Evolutionary conservation across 1,140 invertebrate genomes (phyloP).

Genomic region (Adelges cooleyi): DNA sequence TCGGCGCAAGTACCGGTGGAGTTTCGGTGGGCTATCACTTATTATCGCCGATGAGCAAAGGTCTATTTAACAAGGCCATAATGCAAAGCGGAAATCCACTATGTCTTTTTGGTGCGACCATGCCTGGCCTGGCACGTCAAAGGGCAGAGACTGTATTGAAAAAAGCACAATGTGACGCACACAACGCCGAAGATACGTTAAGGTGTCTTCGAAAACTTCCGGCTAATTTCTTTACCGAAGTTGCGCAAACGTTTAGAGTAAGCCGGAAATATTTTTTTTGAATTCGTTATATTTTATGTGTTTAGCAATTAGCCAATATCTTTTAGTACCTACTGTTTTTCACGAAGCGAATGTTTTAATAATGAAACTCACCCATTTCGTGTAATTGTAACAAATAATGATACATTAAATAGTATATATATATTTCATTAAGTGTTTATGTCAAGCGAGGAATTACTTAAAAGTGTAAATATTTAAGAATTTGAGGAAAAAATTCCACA

Average conservation of each 20-base stretch:
- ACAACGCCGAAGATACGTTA: neutral
- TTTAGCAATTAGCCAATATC: too few relatives aligned
- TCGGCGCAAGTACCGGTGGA: neutral
- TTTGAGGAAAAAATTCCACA: too few relatives aligned
- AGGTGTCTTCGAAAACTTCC: neutral
- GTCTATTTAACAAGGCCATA: too few relatives aligned
- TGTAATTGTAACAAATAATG: too few relatives aligned
- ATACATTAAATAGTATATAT: too few relatives aligned
- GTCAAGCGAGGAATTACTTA: too few relatives aligned
- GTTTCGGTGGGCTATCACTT: conserved; percentile 7
- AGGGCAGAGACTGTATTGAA: neutral
- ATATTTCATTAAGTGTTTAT: too few relatives aligned
- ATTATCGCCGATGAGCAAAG: neutral
- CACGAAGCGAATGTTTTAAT: too few relatives aligned
- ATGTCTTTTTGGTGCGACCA: neutral
- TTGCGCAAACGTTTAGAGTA: neutral
- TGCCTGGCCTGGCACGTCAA: neutral
- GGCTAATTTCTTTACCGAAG: neutral
- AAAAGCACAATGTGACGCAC: neutral
- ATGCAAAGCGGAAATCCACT: neutral
- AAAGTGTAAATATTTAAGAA: too few relatives aligned
- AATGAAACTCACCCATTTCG: too few relatives aligned
- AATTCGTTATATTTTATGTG: neutral
- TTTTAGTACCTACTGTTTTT: too few relatives aligned
- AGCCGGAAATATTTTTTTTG: neutral